These are phyloP conservation scores for Rhingia rostrata DNA, from an alignment of 2,888 invertebrate species.

Conservation along the genomic window DNA sequence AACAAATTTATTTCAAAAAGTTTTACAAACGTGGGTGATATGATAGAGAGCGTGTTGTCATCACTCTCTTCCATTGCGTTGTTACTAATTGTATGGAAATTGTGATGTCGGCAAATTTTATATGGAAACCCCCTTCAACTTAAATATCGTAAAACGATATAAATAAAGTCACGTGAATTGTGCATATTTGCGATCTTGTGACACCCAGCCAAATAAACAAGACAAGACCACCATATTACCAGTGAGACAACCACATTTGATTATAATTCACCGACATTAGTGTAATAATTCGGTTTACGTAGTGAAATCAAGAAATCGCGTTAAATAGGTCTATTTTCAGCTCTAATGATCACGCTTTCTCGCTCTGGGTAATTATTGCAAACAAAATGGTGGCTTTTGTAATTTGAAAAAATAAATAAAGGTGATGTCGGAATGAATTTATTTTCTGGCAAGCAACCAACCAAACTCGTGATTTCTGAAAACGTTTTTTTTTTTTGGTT, in stretches of 20 bases:
- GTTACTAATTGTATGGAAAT: background rate
- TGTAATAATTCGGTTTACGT: too few species aligned
- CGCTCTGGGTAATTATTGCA: background rate
- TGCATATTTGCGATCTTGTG: background rate
- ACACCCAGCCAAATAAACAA: background rate
- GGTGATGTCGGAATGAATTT: slow-evolving; percentile 29
- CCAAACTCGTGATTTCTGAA: slow-evolving; percentile 55
- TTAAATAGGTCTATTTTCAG: slow-evolving; percentile 7
- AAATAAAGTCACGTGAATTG: slow-evolving; percentile 31
- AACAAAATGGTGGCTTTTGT: background rate
- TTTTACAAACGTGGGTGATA: too few species aligned
- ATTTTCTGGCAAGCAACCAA: slow-evolving; percentile 46
- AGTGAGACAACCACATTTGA: too few species aligned
- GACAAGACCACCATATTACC: background rate
- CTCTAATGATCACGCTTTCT: slow-evolving; percentile 12
- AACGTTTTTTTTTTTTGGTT: slow-evolving; percentile 8
- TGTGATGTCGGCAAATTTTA: background rate
- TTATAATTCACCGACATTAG: too few species aligned
- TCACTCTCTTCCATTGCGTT: background rate
- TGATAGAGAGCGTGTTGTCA: background rate
- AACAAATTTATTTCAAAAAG: background rate
- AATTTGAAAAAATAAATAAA: slow-evolving; percentile 8
- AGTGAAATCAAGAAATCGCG: background rate
- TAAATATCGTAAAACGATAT: background rate
- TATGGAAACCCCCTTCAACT: background rate